Evolutionary conservation across 2,797 vertebrate genomes (phyloP), one percentile per base, ranked within the genome.

Genomic region (Enteromius argenteus): DNA sequence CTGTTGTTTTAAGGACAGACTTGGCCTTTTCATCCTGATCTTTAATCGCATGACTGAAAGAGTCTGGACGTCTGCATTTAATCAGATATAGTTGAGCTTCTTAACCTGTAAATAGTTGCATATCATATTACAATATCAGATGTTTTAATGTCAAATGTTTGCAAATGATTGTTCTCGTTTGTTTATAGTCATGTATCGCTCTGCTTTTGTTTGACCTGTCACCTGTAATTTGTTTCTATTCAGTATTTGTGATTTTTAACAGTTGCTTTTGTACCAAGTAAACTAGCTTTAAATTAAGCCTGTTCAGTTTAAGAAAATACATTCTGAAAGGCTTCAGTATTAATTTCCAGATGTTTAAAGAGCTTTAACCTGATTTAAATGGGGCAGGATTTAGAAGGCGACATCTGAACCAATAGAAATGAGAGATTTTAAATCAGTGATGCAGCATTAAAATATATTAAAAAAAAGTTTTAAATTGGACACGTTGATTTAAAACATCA

Each of bases 31-130:
- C 69, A 17, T 46, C 11, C 21, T 68, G 30, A 37, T 67, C 68
- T 72, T 42, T 72, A 67, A 62, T 32, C 49, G 46, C 21, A 27
- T 39, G 72, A 79, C 77, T 74, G 49, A 73, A 56, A 32, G 19
- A 80, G 44, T 79, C 23, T 68, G 83, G n/a, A 74, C 17, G 14
- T 19, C 37, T 64, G 51, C n/a, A 64, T 27, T 49, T 82, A 51
- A 74, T 67, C 62, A 19, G 56, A 82, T 35, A 1, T 71, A 37
- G 6, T 58, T 15, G 27, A 37, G 68, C 64, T 13, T 79, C 60
- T 75, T 77, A 78, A 49, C 17, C 74, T 87, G 86, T 85, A 83
- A 77, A 86, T 78, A 82, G 58, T 51, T 35, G 42, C 44, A 68
- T 69, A 71, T 58, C 23, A 60, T 11, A 15, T 76, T 79, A 69